Evolutionary conservation across 2,797 vertebrate genomes (phyloP), one percentile per base, ranked within the genome.

Genomic region (Lemur catta): DNA sequence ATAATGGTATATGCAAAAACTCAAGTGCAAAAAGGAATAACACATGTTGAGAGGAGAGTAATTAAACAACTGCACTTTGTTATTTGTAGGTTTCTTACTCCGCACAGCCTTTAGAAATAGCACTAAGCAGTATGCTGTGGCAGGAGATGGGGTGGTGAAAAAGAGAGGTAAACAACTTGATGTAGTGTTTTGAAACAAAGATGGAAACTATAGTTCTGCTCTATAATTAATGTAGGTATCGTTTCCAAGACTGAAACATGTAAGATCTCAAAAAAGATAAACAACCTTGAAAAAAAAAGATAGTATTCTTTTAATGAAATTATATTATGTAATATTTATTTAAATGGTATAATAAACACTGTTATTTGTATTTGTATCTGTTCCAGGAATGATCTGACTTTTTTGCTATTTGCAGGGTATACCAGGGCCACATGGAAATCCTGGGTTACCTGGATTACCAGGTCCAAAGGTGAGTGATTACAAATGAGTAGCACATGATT

Each of bases 391-490:
- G 28, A 94, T 76, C 10, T 67, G 43, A 65, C n/a, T 22, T 61
- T 92, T 91, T 96, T 26, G 41, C 50, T 89, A 97, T 93, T 97
- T 98, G 17, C 93, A 99, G 99, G 99, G 99, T 97, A 98, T 99
- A 91, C 97, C 98, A 84, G 99, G 99, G 97, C 99, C 99, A 96
- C 99, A 99, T 97, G 99, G 99, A 98, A 99, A 99, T 97, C 99
- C 99, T 87, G 99, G 99, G 78, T 98, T 99, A 92, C 99, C 99
- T 96, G 99, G 99, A 98, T 97, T 99, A 96, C 99, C 99, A 97
- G 99, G 99, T 95, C 98, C 98, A 91, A 99, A 99, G 99, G 99
- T 99, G 97, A 99, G 99, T 98, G 93, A 92, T 69, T 84, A 20
- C 84, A 38, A 52, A 0, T 93, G 61, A 97, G 35, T 72, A 84